These are phyloP conservation scores for Conops quadrifasciatus DNA, from an alignment of 2,888 invertebrate genomes.

Conservation along the genomic window DNA sequence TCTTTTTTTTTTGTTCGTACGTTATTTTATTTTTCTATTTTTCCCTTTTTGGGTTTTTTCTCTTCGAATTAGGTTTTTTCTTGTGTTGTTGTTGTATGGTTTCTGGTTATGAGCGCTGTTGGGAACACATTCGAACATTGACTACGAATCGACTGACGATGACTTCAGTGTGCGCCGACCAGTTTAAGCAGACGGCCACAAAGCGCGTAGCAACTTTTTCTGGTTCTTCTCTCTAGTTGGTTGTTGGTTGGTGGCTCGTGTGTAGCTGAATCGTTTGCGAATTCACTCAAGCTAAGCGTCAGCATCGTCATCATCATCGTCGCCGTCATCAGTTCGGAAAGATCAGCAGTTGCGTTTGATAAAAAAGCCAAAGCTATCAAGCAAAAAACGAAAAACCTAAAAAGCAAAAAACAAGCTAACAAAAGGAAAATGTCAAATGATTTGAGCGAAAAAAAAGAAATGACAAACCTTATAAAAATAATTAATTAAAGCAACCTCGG, in stretches of 20 bases:
- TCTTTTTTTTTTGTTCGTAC: too few species aligned
- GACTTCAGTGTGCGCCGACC: conserved; percentile 66
- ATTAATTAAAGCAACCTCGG: conserved; percentile 15
- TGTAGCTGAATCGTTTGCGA: background rate
- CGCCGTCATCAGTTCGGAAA: too few species aligned
- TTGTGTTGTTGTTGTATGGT: conserved; percentile 34
- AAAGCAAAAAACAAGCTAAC: conserved; percentile 35
- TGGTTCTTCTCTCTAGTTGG: conserved; percentile 34
- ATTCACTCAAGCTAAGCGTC: conserved; percentile 12
- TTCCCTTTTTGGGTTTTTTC: conserved; percentile 44
- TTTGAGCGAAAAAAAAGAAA: conserved; percentile 45
- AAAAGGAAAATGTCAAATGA: conserved; percentile 5
- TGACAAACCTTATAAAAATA: conserved; percentile 19
- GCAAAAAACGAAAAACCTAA: too few species aligned
- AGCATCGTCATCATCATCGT: too few species aligned
- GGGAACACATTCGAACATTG: background rate
- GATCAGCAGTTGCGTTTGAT: too few species aligned
- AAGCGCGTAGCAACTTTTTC: conserved; percentile 37
- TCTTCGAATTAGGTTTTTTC: conserved; percentile 2
- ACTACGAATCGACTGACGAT: conserved; percentile 58
- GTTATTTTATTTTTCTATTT: too few species aligned
- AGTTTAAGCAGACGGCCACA: conserved; percentile 66
- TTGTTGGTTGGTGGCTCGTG: conserved; percentile 35
- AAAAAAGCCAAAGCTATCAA: too few species aligned
- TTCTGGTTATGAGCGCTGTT: background rate